These are phyloP conservation scores for Malachius bipustulatus DNA, from an alignment of 2,888 invertebrate species.

Conservation along the genomic window DNA sequence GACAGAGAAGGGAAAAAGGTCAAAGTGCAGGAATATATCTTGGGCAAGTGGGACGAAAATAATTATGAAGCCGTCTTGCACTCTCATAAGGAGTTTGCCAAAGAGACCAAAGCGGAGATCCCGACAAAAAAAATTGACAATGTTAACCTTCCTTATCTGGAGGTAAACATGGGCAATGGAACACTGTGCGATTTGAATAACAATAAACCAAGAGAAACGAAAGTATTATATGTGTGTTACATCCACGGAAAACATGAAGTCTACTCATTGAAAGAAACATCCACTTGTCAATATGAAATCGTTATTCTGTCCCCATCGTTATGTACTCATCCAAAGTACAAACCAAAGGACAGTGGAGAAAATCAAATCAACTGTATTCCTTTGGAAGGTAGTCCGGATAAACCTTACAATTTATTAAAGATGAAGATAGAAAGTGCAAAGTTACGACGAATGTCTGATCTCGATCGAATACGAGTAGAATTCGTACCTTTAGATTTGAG, in stretches of 20 bases:
- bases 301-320: constrained; percentile 77
- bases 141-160: constrained; percentile 75
- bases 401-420: constrained; percentile 58
- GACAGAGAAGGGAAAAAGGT: constrained; percentile 78
- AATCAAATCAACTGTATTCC: constrained; percentile 66
- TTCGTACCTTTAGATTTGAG: constrained; percentile 46
- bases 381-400: constrained; percentile 51
- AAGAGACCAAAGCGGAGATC: constrained; percentile 38
- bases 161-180: constrained; percentile 78
- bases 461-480: constrained; percentile 47
- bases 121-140: constrained; percentile 72
- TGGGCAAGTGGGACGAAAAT: constrained; percentile 65
- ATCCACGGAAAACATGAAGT: constrained; percentile 82
- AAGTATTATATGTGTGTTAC: constrained; percentile 81
- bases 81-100: constrained; percentile 39
- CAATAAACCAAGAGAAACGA: constrained; percentile 67
- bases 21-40: constrained; percentile 71
- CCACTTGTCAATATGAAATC: constrained; percentile 90
- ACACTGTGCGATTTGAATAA: constrained; percentile 81
- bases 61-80: constrained; percentile 48
- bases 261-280: constrained; percentile 83
- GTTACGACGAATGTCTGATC: constrained; percentile 46
- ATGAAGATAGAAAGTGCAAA: constrained; percentile 62
- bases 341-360: constrained; percentile 65
- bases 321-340: constrained; percentile 82